These are phyloP conservation scores for Gerris lacustris DNA, from an alignment of 2,888 invertebrate species.

Conservation along the genomic window DNA sequence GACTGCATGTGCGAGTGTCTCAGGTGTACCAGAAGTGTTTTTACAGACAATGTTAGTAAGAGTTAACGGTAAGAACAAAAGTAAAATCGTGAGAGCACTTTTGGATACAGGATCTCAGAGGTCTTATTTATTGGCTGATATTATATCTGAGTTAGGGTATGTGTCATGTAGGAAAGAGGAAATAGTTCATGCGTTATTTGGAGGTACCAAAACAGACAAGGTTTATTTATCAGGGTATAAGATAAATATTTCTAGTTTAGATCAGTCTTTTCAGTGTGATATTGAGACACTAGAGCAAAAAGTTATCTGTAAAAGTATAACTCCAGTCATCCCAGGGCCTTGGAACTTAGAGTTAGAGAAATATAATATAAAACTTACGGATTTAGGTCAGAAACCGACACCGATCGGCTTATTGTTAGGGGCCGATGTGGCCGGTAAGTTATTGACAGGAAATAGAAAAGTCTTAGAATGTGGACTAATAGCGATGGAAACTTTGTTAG, in stretches of 20 bases:
- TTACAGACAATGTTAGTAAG: too few relatives aligned
- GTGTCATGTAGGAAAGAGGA: constrained; percentile 19
- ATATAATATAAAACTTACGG: constrained; percentile 11
- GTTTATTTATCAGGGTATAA: constrained; percentile 24
- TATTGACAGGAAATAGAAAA: constrained; percentile 27
- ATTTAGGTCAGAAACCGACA: constrained; percentile 22
- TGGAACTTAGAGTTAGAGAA: constrained; percentile 13
- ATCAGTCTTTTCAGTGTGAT: constrained; percentile 26
- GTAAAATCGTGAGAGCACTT: too few relatives aligned
- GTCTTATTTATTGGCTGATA: too few relatives aligned
- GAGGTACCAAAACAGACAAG: constrained; percentile 22
- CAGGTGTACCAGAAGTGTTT: too few relatives aligned
- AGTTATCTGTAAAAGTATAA: constrained; percentile 23
- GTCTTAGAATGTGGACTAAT: constrained; percentile 29
- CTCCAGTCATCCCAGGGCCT: constrained; percentile 18
- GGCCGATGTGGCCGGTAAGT: constrained; percentile 30
- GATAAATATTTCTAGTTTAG: constrained; percentile 22
- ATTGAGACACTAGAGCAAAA: constrained; percentile 27
- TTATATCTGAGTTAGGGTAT: too few relatives aligned
- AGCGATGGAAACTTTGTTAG: constrained; percentile 30
- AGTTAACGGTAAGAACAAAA: too few relatives aligned
- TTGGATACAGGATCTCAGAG: too few relatives aligned
- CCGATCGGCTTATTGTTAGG: constrained; percentile 29
- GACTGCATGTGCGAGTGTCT: too few relatives aligned
- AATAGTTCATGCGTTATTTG: constrained; percentile 28